phyloP scores from a whole-genome alignment of 2,888 invertebrate species.

The Drosophila lutescens region DNA sequence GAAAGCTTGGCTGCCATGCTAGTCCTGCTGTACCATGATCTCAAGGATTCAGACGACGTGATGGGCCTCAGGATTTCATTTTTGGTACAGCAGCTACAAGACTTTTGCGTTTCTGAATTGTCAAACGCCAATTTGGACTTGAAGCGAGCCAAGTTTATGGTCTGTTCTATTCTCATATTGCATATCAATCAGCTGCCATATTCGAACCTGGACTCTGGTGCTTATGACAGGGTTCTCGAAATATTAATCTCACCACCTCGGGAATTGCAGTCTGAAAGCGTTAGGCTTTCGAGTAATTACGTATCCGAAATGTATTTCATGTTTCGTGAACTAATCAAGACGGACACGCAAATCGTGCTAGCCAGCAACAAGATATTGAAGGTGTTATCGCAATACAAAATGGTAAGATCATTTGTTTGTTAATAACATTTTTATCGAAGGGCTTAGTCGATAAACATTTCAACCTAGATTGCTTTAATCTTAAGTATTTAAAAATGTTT shows the following conservation, averaged over 20 bases:
- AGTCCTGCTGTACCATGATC: conserved; percentile 18
- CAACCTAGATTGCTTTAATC: no score
- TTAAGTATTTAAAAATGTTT: no score
- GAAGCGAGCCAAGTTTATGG: conserved; percentile 30
- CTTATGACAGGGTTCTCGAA: conserved; percentile 46
- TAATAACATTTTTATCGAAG: no score
- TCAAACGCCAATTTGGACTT: conserved; percentile 15
- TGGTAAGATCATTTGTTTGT: conserved; percentile 25
- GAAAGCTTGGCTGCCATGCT: conserved; percentile 63
- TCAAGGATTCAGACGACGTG: conserved; percentile 6
- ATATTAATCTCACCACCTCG: conserved; percentile 2
- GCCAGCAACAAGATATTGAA: conserved; percentile 63
- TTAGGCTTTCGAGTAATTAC: conserved; percentile 6
- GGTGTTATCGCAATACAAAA: conserved; percentile 46
- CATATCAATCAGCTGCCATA: conserved; percentile 22
- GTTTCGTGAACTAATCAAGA: conserved; percentile 44
- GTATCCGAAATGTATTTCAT: conserved; percentile 50
- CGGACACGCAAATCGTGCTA: conserved; percentile 8
- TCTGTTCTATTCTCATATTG: conserved; percentile 52
- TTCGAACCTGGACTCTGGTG: conserved; percentile 23
- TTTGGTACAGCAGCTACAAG: conserved; percentile 31
- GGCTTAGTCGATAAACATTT: no score
- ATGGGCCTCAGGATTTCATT: not conserved
- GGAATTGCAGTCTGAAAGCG: not conserved
- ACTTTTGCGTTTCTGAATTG: conserved; percentile 43